Evolutionary conservation across 2,797 vertebrate species (phyloP), one percentile per base, ranked within the genome.

Genomic region (Sebastes taczanowskii): DNA sequence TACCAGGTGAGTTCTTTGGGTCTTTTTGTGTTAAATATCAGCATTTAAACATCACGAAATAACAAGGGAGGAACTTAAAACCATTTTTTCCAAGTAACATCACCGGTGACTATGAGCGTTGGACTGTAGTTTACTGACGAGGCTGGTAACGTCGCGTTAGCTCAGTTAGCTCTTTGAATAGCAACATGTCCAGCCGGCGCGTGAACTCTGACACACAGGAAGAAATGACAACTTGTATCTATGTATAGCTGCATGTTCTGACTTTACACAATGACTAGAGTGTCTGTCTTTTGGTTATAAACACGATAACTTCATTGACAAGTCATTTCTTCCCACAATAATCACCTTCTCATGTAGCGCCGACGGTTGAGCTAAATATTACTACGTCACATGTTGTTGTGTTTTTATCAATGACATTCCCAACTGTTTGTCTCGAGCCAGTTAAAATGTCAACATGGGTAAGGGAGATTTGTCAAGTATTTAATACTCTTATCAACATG

Each of bases 1-100:
- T 96, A 94, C 46, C 95, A 94, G 95, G 96, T 96, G 85, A 93
- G 94, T 11, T 7, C 0, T 71, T 13, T 3, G 2, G 8, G 8
- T 18, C 11, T 0, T 73, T 74, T 60, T 20, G 6, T 29, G 3
- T 14, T 0, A 32, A 68, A 27, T 30, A 13, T 62, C 0, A 2
- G 2, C 7, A 16, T 30, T 3, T 8, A 20, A 66, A 16, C 3
- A 0, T 0, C 1, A 8, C 2, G 0, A 30, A 34, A 22, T 16
- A 11, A 30, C 1, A 3, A 4, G 0, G 0, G 1, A 0, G 3
- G 0, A 20, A n/a, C 5, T 8, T 25, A 1, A 29, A 42, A 0
- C 0, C 0, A 46, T 46, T 11, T 2, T 9, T 8, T 11, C 11
- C 1, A 61, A 18, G 4, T 0, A 0, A 0, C 0, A 0, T 11